Evolutionary conservation across 2,888 invertebrate genomes (phyloP), one percentile per base, ranked within the genome.

Genomic region (Ferrisia virgata): DNA sequence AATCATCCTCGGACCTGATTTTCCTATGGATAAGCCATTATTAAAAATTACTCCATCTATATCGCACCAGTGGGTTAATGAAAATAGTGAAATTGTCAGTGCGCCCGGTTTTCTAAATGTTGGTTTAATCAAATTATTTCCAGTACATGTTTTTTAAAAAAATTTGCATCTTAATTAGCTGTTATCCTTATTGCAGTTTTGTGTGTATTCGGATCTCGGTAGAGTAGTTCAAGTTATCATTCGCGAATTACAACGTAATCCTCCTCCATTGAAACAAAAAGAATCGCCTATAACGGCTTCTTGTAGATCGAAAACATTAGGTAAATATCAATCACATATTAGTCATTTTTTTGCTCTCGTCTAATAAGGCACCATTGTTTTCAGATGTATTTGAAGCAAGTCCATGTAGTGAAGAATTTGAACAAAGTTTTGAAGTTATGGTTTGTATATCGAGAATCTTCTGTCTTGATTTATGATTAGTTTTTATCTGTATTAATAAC

Each of bases 171-270:
- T 43, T 25, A 11, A 8, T 18, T 18, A 40, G 15, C 33, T 58
- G n/a, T 83, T 84, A 72, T 40, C 40, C 13, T 58, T 47, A 85
- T 85, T 22, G 58, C 86, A 93, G 91, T 95, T 93, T 87, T 93
- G 94, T 22, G 89, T 92, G 64, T 94, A 94, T 89, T 94, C 94
- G 0, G 95, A 95, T 89, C 90, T 95, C 86, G 94, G 94, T 0
- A 91, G 94, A 85, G 93, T 95, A 2, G 95, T 95, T 0, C 94
- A 94, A 88, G 95, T 93, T 25, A 93, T 95, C 79, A 93, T 93
- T 86, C 90, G 95, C 84, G 95, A 95, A 88, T 94, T 94, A 87
- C 93, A 94, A 88, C 91, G 92, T 87, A 92, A 89, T 87, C 92
- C 91, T 85, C 92, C 90, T 82, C 90, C 90, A 76, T 69, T 84